A percentile compares a stretch with the other conserved stretches of the same genome.
phyloP scores from a whole-genome alignment of 2,888 invertebrate genomes.

The Pristionchus exspectatus region DNA sequence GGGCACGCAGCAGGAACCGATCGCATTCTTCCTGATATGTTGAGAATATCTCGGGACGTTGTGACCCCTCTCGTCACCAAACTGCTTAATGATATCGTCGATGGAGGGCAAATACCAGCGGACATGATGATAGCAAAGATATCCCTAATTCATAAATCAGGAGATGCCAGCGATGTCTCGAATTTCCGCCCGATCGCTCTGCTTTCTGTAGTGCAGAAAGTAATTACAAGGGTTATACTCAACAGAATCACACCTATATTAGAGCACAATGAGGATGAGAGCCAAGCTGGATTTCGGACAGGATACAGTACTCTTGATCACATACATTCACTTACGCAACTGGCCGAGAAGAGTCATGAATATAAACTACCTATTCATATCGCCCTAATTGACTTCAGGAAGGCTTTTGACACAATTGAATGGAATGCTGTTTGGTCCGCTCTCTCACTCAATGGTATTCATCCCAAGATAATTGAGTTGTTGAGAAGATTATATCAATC shows the following conservation, averaged over 20 bases:
- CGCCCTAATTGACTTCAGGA: conserved; percentile 3
- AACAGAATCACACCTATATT: not conserved
- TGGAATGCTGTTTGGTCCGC: conserved; percentile 30
- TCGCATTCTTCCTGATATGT: not conserved
- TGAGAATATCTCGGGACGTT: not conserved
- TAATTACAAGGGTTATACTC: not conserved
- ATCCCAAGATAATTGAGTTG: not conserved
- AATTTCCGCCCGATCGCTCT: conserved; percentile 23
- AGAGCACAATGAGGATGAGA: not conserved
- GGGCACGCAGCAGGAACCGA: conserved; percentile 18
- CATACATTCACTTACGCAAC: conserved; percentile 14
- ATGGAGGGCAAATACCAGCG: not conserved
- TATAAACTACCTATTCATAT: not conserved
- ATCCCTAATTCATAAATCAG: not conserved
- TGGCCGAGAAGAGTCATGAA: conserved; percentile 17
- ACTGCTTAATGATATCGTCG: not conserved
- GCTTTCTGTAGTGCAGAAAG: not conserved
- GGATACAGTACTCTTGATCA: conserved; percentile 4
- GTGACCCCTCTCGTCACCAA: not conserved
- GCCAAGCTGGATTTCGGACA: not conserved
- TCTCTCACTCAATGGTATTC: not conserved
- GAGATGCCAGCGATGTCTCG: not conserved
- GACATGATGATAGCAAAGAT: not conserved
- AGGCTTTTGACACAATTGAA: conserved; percentile 40
- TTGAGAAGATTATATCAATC: conserved; percentile 9